Evolutionary conservation across 2,797 vertebrate genomes (phyloP), one percentile per base, ranked within the genome.

Genomic region (Lateolabrax maculatus): DNA sequence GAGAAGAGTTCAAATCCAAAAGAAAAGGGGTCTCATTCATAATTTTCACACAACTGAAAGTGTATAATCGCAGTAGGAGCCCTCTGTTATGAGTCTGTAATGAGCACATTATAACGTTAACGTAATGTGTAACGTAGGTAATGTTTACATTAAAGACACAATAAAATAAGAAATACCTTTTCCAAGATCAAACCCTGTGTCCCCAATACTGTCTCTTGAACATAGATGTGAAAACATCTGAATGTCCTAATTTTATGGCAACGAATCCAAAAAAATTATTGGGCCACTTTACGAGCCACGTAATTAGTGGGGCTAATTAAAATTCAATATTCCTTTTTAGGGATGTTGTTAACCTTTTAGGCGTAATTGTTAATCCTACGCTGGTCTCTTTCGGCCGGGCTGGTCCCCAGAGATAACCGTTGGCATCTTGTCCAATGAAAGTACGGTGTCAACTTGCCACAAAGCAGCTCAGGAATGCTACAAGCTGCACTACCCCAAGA

Each of bases 381-480:
- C 29, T 51, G 18, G 6, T 12, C 41, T 13, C 44, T 58, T 36
- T 18, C 8, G 37, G 56, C 29, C 11, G 0, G 31, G 15, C 6
- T 37, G 0, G 41, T 48, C 29, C 56, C 23, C 66, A 76, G 41
- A 66, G 51, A 55, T 70, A 62, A 88, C 84, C 86, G 72, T 82
- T 75, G 69, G 71, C 79, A 65, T 80, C 71, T 71, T n/a, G 64
- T 72, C 64, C 65, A 65, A 44, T 81, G 48, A 77, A 78, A 72
- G 36, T 27, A 31, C 44, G 70, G 70, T 77, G 79, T 87, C 77
- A 77, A 70, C 75, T 86, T 49, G 74, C 88, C 89, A 75, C 84
- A 86, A 85, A 81, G 80, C 75, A 87, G 89, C 82, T 83, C 31
- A 82, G 83, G 90, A 93, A 92, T 92, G 84, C 90, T 69, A 1